Base-by-base conservation (phyloP, 2,113 vertebrate species). In the Carettochelys insculpta region DNA sequence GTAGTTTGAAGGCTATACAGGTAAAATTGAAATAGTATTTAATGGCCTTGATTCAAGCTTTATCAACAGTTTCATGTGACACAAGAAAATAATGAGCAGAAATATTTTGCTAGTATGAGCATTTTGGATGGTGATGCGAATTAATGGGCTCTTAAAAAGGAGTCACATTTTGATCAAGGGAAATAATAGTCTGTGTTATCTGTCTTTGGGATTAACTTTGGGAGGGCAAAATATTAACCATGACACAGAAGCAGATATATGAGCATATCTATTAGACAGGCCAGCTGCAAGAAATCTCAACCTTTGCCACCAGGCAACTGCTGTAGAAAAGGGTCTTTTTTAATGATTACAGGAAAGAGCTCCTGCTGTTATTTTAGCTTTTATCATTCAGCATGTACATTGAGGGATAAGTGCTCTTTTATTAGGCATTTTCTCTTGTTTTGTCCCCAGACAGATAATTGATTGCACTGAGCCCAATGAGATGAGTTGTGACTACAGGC, bases 1-100 rank as follows among this genome's bases (percentile, higher is more conserved):
- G 50, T 43, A 52, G 9, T 17, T 45, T 94, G 17, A 29, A 79
- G 54, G 51, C 86, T 48, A 77, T 50, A 90, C 94, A 92, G 2
- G 27, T 95, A 96, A 95, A 91, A 96, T 71, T 34, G 0, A 95
- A 81, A 71, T 68, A 80, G 7, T 1, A 93, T 94, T 95, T 77
- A 4, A 6, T 93, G 45, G 34, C 31, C 68, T 93, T 93, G 11
- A 89, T 95, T 61, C 53, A 89, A 77, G 80, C 51, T 91, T 95
- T 87, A 53, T 84, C 61, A 92, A 43, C 78, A 14, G 25, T 71
- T 7, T 92, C 48, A 56, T 80, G 45, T 51, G 78, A 34, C 29
- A 94, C 31, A 92, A 88, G 51, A 90, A 93, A 94, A 92, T 87
- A 93, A 91, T 16, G 13, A 96, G 14, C 45, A 86, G 81, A 73